Conservation (phyloP, 2,888 invertebrate genomes). For the Sarcophaga variegata region DNA sequence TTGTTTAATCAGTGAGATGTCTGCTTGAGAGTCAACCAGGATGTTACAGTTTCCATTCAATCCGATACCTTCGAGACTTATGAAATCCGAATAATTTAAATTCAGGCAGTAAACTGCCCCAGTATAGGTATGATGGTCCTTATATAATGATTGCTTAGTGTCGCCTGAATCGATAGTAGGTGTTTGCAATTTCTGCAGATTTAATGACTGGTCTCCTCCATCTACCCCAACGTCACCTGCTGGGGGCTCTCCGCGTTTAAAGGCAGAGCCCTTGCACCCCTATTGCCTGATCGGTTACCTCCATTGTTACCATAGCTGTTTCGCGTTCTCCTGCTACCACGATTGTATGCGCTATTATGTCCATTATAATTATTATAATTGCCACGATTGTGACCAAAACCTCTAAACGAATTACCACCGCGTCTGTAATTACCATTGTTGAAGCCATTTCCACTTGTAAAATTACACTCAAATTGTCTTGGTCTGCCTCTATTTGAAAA, state of each 20-base stretch:
- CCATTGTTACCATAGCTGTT: no score
- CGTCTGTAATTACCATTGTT: background rate
- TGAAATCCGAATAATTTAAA: no score
- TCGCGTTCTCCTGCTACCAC: background rate
- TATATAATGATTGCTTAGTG: no score
- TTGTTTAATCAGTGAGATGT: no score
- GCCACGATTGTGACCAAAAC: slow-evolving; percentile 9
- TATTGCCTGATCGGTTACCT: background rate
- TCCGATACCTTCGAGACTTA: no score
- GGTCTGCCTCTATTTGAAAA: background rate
- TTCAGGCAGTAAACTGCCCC: no score
- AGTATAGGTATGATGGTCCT: no score
- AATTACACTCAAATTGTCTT: slow-evolving; percentile 9
- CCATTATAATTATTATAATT: slow-evolving; percentile 16
- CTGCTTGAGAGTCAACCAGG: no score
- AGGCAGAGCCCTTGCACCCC: slow-evolving; percentile 26
- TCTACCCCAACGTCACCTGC: slow-evolving; percentile 19
- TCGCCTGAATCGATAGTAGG: no score
- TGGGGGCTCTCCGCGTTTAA: slow-evolving; percentile 35
- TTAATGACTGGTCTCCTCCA: background rate
- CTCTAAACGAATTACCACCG: background rate
- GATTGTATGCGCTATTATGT: slow-evolving; percentile 11
- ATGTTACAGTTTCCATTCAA: no score
- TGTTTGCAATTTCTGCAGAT: background rate
- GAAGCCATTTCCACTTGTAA: slow-evolving; percentile 12